Evolutionary conservation across 2,797 vertebrate species (phyloP).

Genomic region (Gephyroberyx darwinii): DNA sequence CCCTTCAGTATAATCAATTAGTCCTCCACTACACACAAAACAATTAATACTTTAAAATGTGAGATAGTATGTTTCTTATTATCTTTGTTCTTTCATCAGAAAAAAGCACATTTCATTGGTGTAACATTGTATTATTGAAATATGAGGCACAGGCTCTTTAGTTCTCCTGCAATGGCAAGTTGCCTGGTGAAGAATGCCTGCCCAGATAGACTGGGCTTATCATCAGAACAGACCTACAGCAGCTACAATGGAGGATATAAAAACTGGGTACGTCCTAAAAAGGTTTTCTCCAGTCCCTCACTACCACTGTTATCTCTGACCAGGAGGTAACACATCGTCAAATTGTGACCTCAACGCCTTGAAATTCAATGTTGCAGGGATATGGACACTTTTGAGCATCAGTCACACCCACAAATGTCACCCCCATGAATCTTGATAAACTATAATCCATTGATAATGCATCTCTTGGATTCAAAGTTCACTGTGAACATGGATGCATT

Average conservation of each 20-base stretch:
- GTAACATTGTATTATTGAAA: constrained; percentile 17
- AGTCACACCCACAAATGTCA: neutral
- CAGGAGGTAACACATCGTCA: neutral
- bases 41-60: neutral
- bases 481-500: constrained; percentile 15
- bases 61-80: neutral
- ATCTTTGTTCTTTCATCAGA: neutral
- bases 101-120: constrained; percentile 22
- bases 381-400: neutral
- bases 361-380: constrained; percentile 8
- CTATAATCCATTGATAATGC: neutral
- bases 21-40: neutral
- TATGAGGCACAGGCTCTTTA: constrained; percentile 22
- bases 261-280: constrained; percentile 48
- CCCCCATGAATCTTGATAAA: constrained; percentile 9
- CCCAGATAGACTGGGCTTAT: constrained; percentile 51
- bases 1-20: constrained; percentile 5
- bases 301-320: neutral
- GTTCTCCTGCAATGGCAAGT: constrained; percentile 29
- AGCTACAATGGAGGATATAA: constrained; percentile 42
- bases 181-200: constrained; percentile 25
- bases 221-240: constrained; percentile 46
- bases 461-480: constrained; percentile 18
- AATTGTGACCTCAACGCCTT: neutral
- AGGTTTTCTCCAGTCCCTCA: constrained; percentile 16